A percentile compares a stretch with the other conserved stretches of the same genome.
Evolutionary conservation across 2,113 vertebrate species (phyloP).

Genomic region (Mola mola): DNA sequence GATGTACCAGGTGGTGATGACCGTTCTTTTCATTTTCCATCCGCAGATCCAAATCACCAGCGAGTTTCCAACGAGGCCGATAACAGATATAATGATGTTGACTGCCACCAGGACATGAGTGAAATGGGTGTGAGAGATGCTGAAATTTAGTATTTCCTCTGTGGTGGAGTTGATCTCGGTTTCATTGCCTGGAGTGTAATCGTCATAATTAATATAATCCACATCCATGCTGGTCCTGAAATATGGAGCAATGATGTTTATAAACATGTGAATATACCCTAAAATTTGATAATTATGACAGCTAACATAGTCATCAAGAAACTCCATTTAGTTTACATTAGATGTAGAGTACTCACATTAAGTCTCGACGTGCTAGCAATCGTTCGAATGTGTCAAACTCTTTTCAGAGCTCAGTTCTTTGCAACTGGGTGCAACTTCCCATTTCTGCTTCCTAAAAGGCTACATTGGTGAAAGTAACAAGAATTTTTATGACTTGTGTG

Average conservation of each 20-base stretch:
- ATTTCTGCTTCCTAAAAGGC: conserved; percentile 43
- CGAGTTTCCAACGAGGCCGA: conserved; percentile 86
- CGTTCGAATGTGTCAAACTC: too few species aligned
- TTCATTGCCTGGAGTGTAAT: conserved; percentile 64
- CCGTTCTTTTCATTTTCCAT: conserved; percentile 89
- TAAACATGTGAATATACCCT: conserved; percentile 2
- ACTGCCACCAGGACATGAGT: conserved; percentile 52
- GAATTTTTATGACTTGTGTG: neutral
- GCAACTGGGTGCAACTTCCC: conserved; percentile 35
- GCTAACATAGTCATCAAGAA: too few species aligned
- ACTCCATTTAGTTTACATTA: too few species aligned
- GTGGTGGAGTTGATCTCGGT: conserved; percentile 11
- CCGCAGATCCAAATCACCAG: conserved; percentile 86
- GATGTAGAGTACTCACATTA: conserved; percentile 41
- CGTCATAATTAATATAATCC: conserved; percentile 51
- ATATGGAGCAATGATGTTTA: neutral
- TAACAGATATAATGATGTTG: conserved; percentile 79
- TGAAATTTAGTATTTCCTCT: neutral
- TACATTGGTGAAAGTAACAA: neutral
- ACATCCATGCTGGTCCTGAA: conserved; percentile 56
- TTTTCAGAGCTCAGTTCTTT: neutral
- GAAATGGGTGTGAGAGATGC: neutral
- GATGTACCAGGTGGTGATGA: conserved; percentile 88
- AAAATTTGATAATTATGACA: too few species aligned
- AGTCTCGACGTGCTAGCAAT: too few species aligned